phyloP scores from a whole-genome alignment of 2,797 vertebrate species.

The Uromys caudimaculatus region DNA sequence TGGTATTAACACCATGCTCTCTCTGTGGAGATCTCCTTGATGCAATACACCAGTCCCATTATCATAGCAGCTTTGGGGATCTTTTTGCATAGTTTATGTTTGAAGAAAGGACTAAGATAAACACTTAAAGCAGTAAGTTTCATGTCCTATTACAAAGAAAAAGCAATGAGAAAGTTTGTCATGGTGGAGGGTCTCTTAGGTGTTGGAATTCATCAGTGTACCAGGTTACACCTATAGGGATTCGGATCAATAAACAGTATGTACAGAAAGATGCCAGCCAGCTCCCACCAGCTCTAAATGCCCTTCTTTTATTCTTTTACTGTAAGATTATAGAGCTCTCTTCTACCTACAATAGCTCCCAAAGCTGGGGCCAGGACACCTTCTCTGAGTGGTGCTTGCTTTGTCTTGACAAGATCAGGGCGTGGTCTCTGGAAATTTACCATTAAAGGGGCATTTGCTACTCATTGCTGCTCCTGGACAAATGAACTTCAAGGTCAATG shows the following conservation, averaged over 20 bases:
- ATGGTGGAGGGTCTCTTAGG: not conserved
- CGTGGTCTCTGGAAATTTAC: not conserved
- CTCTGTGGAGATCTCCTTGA: not conserved
- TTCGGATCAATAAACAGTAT: not conserved
- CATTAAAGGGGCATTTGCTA: not conserved
- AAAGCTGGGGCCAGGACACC: not conserved
- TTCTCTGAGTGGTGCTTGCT: not conserved
- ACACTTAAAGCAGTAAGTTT: not conserved
- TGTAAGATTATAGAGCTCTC: not conserved
- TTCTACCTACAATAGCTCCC: not conserved
- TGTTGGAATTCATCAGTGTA: not conserved
- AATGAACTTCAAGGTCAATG: not conserved
- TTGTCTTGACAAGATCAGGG: not conserved
- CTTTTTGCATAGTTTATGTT: not conserved
- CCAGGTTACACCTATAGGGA: not conserved
- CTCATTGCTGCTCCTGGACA: not conserved
- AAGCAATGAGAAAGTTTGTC: not conserved
- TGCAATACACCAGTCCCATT: not conserved
- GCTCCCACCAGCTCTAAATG: not conserved
- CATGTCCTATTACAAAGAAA: not conserved
- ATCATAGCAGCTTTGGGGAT: not conserved
- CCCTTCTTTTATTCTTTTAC: not conserved
- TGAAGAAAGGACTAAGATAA: not conserved
- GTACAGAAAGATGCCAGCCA: not conserved
- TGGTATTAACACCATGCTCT: not conserved